Base-by-base conservation (phyloP, 2,888 invertebrate genomes). In the Tromatobia lineatoria region DNA sequence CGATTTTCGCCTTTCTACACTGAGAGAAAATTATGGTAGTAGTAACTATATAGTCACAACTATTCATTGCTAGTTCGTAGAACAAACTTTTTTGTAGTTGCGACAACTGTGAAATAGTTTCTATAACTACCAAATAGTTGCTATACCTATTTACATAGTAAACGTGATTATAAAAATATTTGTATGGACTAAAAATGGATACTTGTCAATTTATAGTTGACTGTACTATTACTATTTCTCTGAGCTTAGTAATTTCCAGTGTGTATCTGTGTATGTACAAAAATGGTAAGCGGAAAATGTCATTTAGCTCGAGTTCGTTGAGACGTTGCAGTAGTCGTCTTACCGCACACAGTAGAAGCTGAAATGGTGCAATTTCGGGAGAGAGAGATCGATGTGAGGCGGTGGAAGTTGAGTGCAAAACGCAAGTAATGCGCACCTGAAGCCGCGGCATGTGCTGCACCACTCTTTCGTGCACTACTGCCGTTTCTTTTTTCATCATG, bases 381-480 rank as follows among this genome's bases (percentile, higher is more conserved):
- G 42, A 57, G 25, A 29, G 29, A 29, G 29, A 29, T 29, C 29
- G 29, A 29, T 4, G 29, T 29, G 29, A 4, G 29, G 38, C 18
- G 59, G 25, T 59, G 59, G 45, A 45, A 73, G 73, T 61, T n/a
- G 73, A 73, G 59, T 47, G 29, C 47, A 29, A 47, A 73, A 59
- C 47, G 29, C 47, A 23, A 23, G 23, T 20, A n/a, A 25, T 54
- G 57, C 25, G 59, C 59, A 73, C 73, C 73, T 73, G 47, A 73
- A 73, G n/a, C 18, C 38, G 10, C 25, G 25, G 8, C 25, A n/a
- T 25, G n/a, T 7, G 73, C 13, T 45, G 29, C 45, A 57, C 45
- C 42, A 42, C n/a, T 47, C 73, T 47, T 25, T 59, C 52, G 20
- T 34, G 52, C 34, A 23, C 11, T 45, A 23, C 38, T 45, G 57